Percentiles rank a stretch among this genome's conserved stretches.
phyloP scores from a whole-genome alignment of 2,113 vertebrate genomes.

The Nothocercus nigrocapillus region DNA sequence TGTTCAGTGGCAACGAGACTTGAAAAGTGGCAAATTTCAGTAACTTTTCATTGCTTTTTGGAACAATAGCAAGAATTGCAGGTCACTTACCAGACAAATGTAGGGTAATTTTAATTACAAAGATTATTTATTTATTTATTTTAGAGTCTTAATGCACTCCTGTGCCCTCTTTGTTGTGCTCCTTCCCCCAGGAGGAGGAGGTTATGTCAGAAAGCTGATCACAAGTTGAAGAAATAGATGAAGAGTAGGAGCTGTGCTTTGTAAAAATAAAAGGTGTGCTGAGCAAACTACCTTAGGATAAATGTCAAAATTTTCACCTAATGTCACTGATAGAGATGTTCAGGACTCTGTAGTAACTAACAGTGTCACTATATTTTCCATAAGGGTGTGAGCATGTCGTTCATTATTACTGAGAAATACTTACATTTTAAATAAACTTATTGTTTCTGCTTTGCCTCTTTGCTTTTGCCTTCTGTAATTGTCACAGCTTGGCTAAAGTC shows the following conservation, averaged over 20 bases:
- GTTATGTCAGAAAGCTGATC: neutral
- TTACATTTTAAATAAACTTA: neutral
- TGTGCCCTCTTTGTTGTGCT: neutral
- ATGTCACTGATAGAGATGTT: neutral
- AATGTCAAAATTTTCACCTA: neutral
- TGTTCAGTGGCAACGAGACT: neutral
- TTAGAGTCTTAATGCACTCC: neutral
- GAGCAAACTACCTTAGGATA: neutral
- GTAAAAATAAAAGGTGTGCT: neutral
- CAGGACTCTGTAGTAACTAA: neutral
- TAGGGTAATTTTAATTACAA: neutral
- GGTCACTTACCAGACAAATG: neutral
- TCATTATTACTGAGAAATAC: neutral
- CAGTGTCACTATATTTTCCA: neutral
- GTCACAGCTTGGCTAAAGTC: neutral
- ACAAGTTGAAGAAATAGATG: neutral
- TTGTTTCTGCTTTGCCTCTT: neutral
- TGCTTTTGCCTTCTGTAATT: neutral
- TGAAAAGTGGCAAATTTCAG: neutral
- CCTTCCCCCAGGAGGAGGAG: neutral
- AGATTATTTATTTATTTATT: neutral
- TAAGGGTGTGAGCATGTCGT: neutral
- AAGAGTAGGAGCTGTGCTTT: neutral
- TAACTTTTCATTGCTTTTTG: neutral
- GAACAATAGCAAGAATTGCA: neutral